Conservation (phyloP, 1,140 invertebrate genomes). For the Calosoma granatense region DNA sequence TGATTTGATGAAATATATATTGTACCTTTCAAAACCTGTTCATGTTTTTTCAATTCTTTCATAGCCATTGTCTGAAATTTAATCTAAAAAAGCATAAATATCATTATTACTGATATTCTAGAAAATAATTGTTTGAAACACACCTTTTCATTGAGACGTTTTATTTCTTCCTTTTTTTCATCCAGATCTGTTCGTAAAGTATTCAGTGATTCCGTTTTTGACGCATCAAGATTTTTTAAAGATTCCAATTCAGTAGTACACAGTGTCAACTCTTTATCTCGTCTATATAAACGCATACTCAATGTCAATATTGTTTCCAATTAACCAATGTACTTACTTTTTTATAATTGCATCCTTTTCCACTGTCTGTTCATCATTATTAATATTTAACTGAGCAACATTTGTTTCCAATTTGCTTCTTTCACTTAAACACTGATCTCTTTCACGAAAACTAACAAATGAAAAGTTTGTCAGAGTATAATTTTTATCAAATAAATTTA, state of each 20-base stretch:
- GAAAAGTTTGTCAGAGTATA: neutral
- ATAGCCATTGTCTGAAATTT: too few relatives aligned
- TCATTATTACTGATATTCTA: too few relatives aligned
- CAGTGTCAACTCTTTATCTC: neutral
- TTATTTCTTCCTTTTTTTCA: constrained; percentile 1
- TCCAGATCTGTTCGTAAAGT: neutral
- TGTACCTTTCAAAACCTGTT: too few relatives aligned
- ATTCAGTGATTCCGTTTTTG: neutral
- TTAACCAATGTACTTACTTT: too few relatives aligned
- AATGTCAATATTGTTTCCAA: too few relatives aligned
- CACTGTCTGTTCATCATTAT: neutral
- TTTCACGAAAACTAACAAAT: neutral
- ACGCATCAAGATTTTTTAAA: neutral
- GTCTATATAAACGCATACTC: neutral
- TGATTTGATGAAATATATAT: too few relatives aligned
- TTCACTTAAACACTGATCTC: neutral
- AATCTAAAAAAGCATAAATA: too few relatives aligned
- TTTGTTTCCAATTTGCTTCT: neutral
- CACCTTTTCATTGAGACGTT: neutral
- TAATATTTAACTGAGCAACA: neutral
- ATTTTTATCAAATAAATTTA: neutral
- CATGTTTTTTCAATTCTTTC: too few relatives aligned
- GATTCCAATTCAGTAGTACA: neutral
- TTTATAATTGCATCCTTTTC: neutral
- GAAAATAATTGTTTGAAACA: too few relatives aligned